A percentile compares a stretch with the other conserved stretches of the same genome.
Evolutionary conservation across 2,888 invertebrate species (phyloP).

Genomic region (Lasioglossum morio): DNA sequence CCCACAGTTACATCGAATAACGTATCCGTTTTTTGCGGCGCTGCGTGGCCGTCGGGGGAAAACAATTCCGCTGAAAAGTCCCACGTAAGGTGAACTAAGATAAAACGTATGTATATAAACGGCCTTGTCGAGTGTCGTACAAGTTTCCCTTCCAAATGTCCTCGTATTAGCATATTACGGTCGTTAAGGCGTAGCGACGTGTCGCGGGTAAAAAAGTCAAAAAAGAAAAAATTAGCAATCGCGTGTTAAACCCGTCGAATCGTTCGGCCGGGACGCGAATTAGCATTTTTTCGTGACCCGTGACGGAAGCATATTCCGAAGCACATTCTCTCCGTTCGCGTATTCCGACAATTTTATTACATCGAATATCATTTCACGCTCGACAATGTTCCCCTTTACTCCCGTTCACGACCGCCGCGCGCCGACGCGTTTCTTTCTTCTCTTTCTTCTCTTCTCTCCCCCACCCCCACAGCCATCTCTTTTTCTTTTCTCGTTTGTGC

Average conservation of each 20-base stretch:
- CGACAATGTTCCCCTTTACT: not conserved
- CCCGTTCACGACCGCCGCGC: not conserved
- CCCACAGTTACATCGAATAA: not conserved
- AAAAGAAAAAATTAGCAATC: slow-evolving; percentile 54
- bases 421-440: not conserved
- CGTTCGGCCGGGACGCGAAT: slow-evolving; percentile 51
- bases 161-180: slow-evolving; percentile 64
- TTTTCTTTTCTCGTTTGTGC: not conserved
- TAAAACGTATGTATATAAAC: slow-evolving; percentile 43
- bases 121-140: slow-evolving; percentile 38
- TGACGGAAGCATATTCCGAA: slow-evolving; percentile 37
- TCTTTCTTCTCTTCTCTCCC: too few species aligned
- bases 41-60: not conserved
- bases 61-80: slow-evolving; percentile 32
- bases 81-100: slow-evolving; percentile 18
- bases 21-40: not conserved
- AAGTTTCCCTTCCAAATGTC: slow-evolving; percentile 54
- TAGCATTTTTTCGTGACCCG: slow-evolving; percentile 60
- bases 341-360: slow-evolving; percentile 48
- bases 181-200: slow-evolving; percentile 61
- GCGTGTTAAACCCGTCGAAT: slow-evolving; percentile 64
- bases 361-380: slow-evolving; percentile 42
- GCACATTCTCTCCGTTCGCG: not conserved
- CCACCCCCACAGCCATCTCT: too few species aligned
- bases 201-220: slow-evolving; percentile 27